A percentile compares a stretch with the other conserved stretches of the same genome.
These are phyloP conservation scores for Diloba caeruleocephala DNA, from an alignment of 2,888 invertebrate genomes.

Conservation along the genomic window DNA sequence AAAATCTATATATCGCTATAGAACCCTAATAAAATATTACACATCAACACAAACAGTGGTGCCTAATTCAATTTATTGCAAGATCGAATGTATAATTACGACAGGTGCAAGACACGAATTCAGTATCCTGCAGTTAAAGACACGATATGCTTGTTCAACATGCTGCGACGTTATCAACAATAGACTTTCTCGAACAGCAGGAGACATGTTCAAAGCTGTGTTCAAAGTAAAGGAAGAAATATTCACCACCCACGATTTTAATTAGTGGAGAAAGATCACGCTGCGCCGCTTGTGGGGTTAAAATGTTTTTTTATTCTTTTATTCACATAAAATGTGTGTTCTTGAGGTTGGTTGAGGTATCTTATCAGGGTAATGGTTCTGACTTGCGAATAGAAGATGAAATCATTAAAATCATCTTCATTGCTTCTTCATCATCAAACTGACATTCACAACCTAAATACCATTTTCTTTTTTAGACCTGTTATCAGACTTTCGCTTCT, in stretches of 20 bases:
- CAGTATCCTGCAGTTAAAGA: constrained; percentile 18
- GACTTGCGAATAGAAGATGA: too few relatives aligned
- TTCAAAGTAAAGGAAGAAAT: constrained; percentile 13
- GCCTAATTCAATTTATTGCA: constrained; percentile 20
- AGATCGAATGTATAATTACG: constrained; percentile 37
- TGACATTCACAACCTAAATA: too few relatives aligned
- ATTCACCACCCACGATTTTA: constrained; percentile 50
- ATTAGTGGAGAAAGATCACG: constrained; percentile 41
- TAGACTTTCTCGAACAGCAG: constrained; percentile 40
- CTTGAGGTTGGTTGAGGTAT: too few relatives aligned
- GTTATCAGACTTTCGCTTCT: too few relatives aligned
- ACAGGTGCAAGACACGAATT: constrained; percentile 32
- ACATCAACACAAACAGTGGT: constrained; percentile 7
- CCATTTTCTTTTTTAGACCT: too few relatives aligned
- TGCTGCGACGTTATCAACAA: constrained; percentile 45
- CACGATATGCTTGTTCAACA: constrained; percentile 16
- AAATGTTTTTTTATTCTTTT: neutral
- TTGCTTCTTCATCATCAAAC: too few relatives aligned
- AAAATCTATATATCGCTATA: too few relatives aligned
- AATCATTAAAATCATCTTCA: too few relatives aligned
- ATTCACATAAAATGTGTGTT: too few relatives aligned
- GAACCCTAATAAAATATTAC: neutral
- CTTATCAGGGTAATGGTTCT: too few relatives aligned
- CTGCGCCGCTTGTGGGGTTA: constrained; percentile 28
- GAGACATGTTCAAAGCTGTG: constrained; percentile 24